Conservation (phyloP, 2,113 vertebrate species). For the Daphoenositta chrysoptera region DNA sequence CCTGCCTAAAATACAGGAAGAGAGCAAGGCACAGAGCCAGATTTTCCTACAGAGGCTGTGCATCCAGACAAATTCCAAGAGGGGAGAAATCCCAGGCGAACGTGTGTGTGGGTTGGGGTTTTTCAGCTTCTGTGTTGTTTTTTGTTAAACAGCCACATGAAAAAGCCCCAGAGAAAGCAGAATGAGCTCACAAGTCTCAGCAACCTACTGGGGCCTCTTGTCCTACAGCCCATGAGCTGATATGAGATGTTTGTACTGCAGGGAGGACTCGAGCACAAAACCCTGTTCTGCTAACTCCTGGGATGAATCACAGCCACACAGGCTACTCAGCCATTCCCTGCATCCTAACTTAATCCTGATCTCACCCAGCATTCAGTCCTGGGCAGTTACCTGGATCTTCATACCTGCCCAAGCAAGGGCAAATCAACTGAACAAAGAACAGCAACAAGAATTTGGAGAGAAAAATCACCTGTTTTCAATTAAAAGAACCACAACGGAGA, state of each 20-base stretch:
- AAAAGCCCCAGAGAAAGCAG: neutral
- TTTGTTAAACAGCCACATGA: neutral
- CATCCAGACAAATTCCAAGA: neutral
- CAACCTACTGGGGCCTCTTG: neutral
- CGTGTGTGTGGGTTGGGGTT: fast-evolving
- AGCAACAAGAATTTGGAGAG: neutral
- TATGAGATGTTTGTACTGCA: neutral
- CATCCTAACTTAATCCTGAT: neutral
- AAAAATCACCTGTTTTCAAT: constrained; percentile 19
- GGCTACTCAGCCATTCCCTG: neutral
- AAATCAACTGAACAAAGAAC: neutral
- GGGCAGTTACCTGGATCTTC: neutral
- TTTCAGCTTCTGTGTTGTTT: neutral
- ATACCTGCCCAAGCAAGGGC: neutral
- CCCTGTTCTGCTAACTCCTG: neutral
- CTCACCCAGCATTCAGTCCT: neutral
- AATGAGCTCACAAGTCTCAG: neutral
- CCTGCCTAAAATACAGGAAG: neutral
- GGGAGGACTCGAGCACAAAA: neutral
- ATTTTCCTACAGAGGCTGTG: fast-evolving
- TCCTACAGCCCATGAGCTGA: neutral
- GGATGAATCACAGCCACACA: neutral
- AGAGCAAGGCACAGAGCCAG: neutral
- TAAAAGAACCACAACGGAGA: neutral
- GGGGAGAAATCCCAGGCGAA: neutral